These are phyloP conservation scores for Spilogale gracilis DNA, from an alignment of 2,113 vertebrate genomes.

Conservation along the genomic window DNA sequence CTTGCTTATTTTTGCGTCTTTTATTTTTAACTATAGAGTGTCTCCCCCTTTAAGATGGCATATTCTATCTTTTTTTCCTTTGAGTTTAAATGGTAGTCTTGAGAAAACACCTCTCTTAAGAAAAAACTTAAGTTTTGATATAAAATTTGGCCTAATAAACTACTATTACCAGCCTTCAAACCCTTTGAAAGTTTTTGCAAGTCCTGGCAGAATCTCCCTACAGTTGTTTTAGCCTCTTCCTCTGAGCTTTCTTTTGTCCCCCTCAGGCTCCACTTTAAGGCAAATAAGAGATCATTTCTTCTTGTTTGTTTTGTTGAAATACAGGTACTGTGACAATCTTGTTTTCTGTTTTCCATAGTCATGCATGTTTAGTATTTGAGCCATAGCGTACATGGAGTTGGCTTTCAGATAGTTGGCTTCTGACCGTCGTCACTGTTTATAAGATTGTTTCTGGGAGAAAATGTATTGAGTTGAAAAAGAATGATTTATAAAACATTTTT, in stretches of 20 bases:
- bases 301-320: constrained; percentile 35
- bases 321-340: neutral
- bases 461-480: constrained; percentile 47
- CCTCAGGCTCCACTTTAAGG: constrained; percentile 1
- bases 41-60: neutral
- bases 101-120: neutral
- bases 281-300: constrained; percentile 7
- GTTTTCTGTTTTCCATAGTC: constrained; percentile 43
- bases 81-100: neutral
- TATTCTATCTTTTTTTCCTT: neutral
- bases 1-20: constrained; percentile 46
- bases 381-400: neutral
- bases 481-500: constrained; percentile 26
- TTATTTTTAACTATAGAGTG: constrained; percentile 28
- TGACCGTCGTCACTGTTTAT: neutral
- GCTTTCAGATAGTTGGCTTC: neutral
- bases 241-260: constrained; percentile 23
- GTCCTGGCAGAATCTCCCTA: neutral
- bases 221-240: neutral
- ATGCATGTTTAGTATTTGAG: constrained; percentile 30
- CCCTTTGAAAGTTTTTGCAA: neutral
- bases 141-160: constrained; percentile 46
- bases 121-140: constrained; percentile 6
- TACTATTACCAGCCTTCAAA: neutral
- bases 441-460: constrained; percentile 36